Percentiles rank a stretch among this genome's conserved stretches.
Evolutionary conservation across 37 sponge, comb jelly and placozoan species (phyloP).

Genomic region (Beroe forskalii): DNA sequence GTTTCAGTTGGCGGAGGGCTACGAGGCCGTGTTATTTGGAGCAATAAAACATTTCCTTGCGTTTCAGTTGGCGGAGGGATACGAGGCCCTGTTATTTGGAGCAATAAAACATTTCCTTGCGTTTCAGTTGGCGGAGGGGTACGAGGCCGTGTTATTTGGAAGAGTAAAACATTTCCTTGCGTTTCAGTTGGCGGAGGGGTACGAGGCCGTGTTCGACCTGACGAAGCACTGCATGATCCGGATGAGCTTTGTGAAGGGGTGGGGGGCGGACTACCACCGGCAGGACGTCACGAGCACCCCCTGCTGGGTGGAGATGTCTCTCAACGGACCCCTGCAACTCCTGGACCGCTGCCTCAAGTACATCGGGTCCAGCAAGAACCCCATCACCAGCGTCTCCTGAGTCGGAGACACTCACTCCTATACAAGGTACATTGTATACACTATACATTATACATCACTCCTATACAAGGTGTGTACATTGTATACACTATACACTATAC

Average conservation of each 20-base stretch:
- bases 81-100: too few species aligned
- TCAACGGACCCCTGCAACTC: constrained; percentile 64
- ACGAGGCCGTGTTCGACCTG: constrained; percentile 63
- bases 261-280: constrained; percentile 70
- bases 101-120: too few species aligned
- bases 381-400: constrained; percentile 58
- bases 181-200: constrained; percentile 31
- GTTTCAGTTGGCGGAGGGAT: too few species aligned
- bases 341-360: constrained; percentile 62
- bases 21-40: too few species aligned
- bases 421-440: too few species aligned
- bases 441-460: not conserved
- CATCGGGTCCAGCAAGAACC: constrained; percentile 65
- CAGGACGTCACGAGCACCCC: constrained; percentile 68
- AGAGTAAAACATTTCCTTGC: not conserved
- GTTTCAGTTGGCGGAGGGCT: too few species aligned
- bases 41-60: too few species aligned
- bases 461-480: not conserved
- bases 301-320: constrained; percentile 69
- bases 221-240: constrained; percentile 64
- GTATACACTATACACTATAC: too few species aligned
- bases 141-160: too few species aligned
- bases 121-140: too few species aligned
- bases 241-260: constrained; percentile 69
- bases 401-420: too few species aligned